These are phyloP conservation scores for Plectrocnemia conspersa DNA, from an alignment of 1,140 invertebrate species.

Conservation along the genomic window DNA sequence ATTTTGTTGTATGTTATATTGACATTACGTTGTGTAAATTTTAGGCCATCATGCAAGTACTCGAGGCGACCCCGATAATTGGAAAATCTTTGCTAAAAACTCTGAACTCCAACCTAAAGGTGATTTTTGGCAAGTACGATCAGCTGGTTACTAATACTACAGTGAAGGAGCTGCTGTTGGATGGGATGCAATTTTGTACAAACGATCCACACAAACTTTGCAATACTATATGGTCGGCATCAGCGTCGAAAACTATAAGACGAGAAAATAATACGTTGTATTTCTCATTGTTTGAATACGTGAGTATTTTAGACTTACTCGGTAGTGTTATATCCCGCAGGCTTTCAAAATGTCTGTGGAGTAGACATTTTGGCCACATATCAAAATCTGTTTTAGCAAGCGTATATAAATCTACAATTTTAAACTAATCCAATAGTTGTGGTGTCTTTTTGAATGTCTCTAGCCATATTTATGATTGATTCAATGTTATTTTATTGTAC, in stretches of 20 bases:
- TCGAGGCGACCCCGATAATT: slow-evolving; percentile 42
- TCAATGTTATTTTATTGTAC: too few species aligned
- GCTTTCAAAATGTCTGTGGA: too few species aligned
- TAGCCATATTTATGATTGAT: too few species aligned
- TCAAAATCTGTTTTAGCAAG: too few species aligned
- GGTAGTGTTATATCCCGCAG: too few species aligned
- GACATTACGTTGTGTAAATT: too few species aligned
- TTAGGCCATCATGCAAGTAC: slow-evolving; percentile 51
- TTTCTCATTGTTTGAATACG: slow-evolving; percentile 53
- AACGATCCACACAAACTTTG: slow-evolving; percentile 45
- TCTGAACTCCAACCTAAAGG: slow-evolving; percentile 44
- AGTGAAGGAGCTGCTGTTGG: slow-evolving; percentile 54
- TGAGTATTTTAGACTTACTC: too few species aligned
- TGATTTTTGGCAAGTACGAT: slow-evolving; percentile 51
- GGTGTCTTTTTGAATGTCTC: too few species aligned
- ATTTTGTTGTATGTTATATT: too few species aligned
- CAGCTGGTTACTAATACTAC: slow-evolving; percentile 50
- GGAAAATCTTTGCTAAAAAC: slow-evolving; percentile 40
- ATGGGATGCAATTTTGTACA: slow-evolving; percentile 55
- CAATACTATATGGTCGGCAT: slow-evolving; percentile 45
- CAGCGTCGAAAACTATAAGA: slow-evolving; percentile 45
- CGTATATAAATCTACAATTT: too few species aligned
- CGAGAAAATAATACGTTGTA: slow-evolving; percentile 48
- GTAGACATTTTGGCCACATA: too few species aligned
- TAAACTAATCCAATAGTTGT: too few species aligned